These are phyloP conservation scores for Eupelmus urozonus DNA, from an alignment of 2,888 invertebrate genomes.

Conservation along the genomic window DNA sequence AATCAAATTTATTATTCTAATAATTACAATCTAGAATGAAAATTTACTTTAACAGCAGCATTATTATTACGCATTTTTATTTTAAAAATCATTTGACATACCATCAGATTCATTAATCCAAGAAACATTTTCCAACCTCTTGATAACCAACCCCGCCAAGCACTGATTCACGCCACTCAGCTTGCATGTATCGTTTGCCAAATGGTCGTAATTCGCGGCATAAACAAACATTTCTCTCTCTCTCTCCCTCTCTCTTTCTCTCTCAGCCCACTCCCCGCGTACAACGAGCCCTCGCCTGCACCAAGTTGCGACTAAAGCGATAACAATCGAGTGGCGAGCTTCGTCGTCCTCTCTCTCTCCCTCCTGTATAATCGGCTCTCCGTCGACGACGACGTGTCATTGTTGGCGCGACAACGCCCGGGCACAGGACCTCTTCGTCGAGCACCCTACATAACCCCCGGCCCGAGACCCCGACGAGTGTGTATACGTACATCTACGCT, in stretches of 20 bases:
- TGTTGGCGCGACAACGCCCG: slow-evolving; percentile 49
- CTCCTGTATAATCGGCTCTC: slow-evolving; percentile 4
- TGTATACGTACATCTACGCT: background rate
- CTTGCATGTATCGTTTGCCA: slow-evolving; percentile 22
- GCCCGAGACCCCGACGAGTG: background rate
- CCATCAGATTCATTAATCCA: too few species aligned
- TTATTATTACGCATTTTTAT: too few species aligned
- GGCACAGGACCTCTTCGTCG: slow-evolving; percentile 14
- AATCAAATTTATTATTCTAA: too few species aligned
- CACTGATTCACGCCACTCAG: too few species aligned
- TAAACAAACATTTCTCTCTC: slow-evolving; percentile 44
- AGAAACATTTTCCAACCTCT: too few species aligned
- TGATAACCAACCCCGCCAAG: background rate
- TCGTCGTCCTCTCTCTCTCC: slow-evolving; percentile 3
- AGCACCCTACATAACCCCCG: slow-evolving; percentile 14
- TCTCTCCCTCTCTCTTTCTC: too few species aligned
- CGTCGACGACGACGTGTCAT: slow-evolving; percentile 38
- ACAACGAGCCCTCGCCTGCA: background rate
- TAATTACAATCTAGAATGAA: too few species aligned
- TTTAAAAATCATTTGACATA: too few species aligned
- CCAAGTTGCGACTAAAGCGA: slow-evolving; percentile 34
- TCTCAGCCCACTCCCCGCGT: background rate
- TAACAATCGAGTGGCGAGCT: slow-evolving; percentile 48
- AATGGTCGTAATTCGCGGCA: slow-evolving; percentile 40
- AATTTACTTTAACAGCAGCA: too few species aligned